Evolutionary conservation across 2,113 vertebrate species (phyloP).

Genomic region (Pleuronectes platessa): DNA sequence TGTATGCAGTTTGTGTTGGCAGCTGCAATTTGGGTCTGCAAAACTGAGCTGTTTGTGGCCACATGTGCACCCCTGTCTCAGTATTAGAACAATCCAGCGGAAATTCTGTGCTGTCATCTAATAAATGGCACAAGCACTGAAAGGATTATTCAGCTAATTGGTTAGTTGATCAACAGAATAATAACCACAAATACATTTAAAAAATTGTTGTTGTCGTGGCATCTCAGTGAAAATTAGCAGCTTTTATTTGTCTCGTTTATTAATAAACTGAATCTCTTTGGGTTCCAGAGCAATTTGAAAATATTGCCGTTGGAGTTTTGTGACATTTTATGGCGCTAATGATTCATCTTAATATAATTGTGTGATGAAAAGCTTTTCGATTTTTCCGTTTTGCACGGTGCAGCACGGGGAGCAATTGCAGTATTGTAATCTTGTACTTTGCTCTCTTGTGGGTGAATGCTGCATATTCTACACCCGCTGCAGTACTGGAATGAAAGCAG

Average conservation of each 20-base stretch:
- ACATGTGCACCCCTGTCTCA: constrained; percentile 5
- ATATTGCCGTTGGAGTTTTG: background rate
- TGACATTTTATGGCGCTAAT: background rate
- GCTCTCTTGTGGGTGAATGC: constrained; percentile 3
- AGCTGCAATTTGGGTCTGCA: constrained; percentile 48
- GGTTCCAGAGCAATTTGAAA: background rate
- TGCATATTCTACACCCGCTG: constrained; percentile 36
- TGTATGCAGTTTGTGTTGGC: constrained; percentile 48
- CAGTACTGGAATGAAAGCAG: constrained; percentile 53
- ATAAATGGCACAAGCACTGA: background rate
- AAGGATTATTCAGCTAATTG: background rate
- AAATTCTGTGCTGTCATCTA: background rate
- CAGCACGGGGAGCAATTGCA: background rate
- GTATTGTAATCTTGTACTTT: constrained; percentile 1
- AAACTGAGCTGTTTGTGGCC: constrained; percentile 6
- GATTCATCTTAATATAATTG: background rate
- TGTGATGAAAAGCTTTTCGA: background rate
- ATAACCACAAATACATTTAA: background rate
- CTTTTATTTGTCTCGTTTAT: background rate
- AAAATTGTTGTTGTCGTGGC: background rate
- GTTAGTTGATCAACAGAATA: background rate
- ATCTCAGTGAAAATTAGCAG: background rate
- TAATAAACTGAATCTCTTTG: background rate
- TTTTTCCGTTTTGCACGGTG: background rate
- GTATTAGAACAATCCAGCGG: background rate